Base-by-base conservation (phyloP, 2,888 invertebrate genomes). In the Drosophila maculinotata region DNA sequence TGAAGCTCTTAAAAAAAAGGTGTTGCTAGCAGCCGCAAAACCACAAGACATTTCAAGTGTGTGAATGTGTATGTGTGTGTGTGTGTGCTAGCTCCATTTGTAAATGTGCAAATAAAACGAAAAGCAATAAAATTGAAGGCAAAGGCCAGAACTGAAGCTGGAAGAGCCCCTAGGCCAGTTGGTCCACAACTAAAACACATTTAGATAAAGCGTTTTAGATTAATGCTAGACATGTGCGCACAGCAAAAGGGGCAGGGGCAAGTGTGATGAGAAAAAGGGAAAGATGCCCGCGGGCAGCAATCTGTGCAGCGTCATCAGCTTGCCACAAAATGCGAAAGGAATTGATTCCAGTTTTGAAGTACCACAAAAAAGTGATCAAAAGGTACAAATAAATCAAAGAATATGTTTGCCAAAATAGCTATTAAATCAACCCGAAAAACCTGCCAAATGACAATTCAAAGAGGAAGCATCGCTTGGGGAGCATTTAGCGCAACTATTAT, bases 171-270 rank as follows among this genome's bases (percentile, higher is more conserved):
- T 36, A 58, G 49, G 57, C 67, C 71, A 72, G 57, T 49, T 59
- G 64, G 59, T 49, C 58, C 51, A 56, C 47, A 51, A 52, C 63
- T 52, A 51, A 65, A 76, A 68, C 54, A 69, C 81, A 81, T 81
- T 81, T 87, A 84, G 87, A 81, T 81, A 81, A 81, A 81, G 87
- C 81, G 87, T 72, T 87, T 87, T 72, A 87, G 81, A 84, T 82
- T 81, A 82, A 76, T 74, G 58, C 84, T 51, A 56, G 54, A 77
- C 70, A 74, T 68, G 58, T 69, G 54, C 39, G 15, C 5, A 7
- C 4, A 4, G n/a, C 9, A 12, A 39, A 15, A 20, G 15, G 7
- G 23, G 15, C 5, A 1, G 1, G 6, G 10, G 1, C 8, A 0
- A 1, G 1, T 20, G 4, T 20, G 20, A 3, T 2, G 2, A 20